Percentiles rank a stretch among this genome's conserved stretches.
Evolutionary conservation across 2,888 invertebrate genomes (phyloP).

Genomic region (Drosophila neutralis): DNA sequence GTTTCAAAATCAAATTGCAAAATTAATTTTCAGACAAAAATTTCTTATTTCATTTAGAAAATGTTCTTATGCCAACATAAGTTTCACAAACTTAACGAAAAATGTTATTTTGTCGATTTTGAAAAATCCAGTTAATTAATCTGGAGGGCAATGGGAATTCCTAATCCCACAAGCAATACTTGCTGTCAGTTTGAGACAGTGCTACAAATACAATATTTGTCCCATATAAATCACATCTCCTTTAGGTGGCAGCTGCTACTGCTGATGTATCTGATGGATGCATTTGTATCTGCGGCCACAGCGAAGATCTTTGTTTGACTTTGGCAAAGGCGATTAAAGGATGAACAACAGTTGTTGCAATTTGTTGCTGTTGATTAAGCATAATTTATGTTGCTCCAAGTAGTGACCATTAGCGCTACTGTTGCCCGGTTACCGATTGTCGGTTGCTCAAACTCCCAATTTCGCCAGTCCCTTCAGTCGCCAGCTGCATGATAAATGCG

Average conservation of each 20-base stretch:
- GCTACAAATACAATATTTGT: not conserved
- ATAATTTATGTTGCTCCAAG: conserved; percentile 73
- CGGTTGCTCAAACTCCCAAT: conserved; percentile 18
- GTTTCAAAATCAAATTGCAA: not conserved
- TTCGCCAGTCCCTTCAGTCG: conserved; percentile 8
- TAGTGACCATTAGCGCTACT: conserved; percentile 71
- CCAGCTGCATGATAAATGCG: conserved; percentile 72
- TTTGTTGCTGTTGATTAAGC: conserved; percentile 57
- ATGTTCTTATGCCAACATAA: not conserved
- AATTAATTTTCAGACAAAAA: not conserved
- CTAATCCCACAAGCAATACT: not conserved
- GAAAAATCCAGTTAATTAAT: not conserved
- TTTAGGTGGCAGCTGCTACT: conserved; percentile 4
- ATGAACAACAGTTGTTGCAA: conserved; percentile 34
- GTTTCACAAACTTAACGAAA: not conserved
- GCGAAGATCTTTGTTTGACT: conserved; percentile 33
- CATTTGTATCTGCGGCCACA: conserved; percentile 40
- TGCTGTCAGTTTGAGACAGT: not conserved
- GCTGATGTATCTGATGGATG: conserved; percentile 37
- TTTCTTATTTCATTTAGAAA: not conserved
- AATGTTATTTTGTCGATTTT: not conserved
- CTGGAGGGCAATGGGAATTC: not conserved
- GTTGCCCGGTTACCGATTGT: conserved; percentile 1
- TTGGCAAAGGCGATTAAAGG: conserved; percentile 54
- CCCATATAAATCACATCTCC: not conserved